phyloP scores from a whole-genome alignment of 1,140 invertebrate species.

The Armadillidium nasatum region DNA sequence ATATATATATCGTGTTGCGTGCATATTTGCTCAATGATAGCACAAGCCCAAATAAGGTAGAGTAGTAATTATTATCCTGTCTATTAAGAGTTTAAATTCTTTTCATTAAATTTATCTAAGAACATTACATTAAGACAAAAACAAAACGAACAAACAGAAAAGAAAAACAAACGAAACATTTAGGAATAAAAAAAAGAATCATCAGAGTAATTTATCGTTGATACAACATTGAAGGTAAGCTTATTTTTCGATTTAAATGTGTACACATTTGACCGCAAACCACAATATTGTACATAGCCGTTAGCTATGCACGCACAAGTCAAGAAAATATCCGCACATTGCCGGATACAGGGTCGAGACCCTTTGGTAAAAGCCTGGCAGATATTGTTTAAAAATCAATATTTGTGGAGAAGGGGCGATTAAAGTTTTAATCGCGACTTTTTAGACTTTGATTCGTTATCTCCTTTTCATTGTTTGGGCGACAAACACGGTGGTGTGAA shows the following conservation, averaged over 20 bases:
- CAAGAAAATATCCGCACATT: neutral
- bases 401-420: neutral
- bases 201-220: neutral
- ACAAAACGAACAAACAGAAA: no score
- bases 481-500: slow-evolving; percentile 1
- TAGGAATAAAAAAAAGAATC: no score
- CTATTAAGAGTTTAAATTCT: no score
- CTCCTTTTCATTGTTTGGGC: neutral
- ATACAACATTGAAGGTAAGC: neutral
- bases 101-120: no score
- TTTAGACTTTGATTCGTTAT: slow-evolving; percentile 4
- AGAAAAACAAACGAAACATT: no score
- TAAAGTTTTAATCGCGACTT: neutral
- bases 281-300: slow-evolving; percentile 1
- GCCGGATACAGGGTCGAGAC: slow-evolving; percentile 7
- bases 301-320: slow-evolving; percentile 6
- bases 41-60: no score
- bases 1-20: no score
- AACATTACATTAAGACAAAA: no score
- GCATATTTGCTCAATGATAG: no score
- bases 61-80: no score
- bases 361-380: neutral
- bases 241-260: slow-evolving; percentile 12
- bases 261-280: neutral
- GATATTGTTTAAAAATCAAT: slow-evolving; percentile 4